Percentiles rank a stretch among this genome's conserved stretches.
Conservation (phyloP, 1,140 invertebrate species). For the Drosophila nannoptera region DNA sequence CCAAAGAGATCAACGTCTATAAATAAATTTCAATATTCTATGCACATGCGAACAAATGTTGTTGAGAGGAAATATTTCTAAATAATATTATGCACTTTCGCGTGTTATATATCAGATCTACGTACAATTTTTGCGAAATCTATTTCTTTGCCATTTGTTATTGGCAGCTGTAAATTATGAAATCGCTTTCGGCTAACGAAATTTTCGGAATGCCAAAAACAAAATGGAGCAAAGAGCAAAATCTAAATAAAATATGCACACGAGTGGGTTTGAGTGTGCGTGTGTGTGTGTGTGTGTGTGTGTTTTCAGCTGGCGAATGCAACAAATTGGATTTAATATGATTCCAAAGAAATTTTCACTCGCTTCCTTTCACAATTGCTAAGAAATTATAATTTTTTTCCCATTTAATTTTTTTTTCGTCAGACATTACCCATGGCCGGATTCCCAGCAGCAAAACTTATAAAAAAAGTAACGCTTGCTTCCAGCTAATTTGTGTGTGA, state of each 20-base stretch:
- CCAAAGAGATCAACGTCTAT: slow-evolving; percentile 48
- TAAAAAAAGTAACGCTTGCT: slow-evolving; percentile 22
- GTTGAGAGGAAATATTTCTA: slow-evolving; percentile 13
- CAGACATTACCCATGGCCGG: slow-evolving; percentile 39
- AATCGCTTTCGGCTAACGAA: slow-evolving; percentile 11
- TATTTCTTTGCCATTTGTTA: slow-evolving; percentile 16
- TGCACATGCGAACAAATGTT: slow-evolving; percentile 16
- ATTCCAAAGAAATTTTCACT: slow-evolving; percentile 31
- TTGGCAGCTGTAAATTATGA: slow-evolving; percentile 38
- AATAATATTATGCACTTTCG: slow-evolving; percentile 25
- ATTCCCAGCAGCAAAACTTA: slow-evolving; percentile 25
- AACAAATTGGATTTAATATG: slow-evolving; percentile 8
- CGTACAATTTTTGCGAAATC: slow-evolving; percentile 7
- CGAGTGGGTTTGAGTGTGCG: no score
- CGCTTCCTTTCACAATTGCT: slow-evolving; percentile 26
- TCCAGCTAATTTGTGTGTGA: slow-evolving; percentile 23
- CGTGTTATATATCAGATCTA: slow-evolving; percentile 8
- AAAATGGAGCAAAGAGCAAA: slow-evolving; percentile 11
- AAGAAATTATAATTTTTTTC: slow-evolving; percentile 17
- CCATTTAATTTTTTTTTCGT: slow-evolving; percentile 21
- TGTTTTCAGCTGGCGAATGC: slow-evolving; percentile 15
- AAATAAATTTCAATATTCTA: slow-evolving; percentile 43
- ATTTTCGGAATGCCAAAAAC: slow-evolving; percentile 12
- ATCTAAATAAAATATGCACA: background rate
- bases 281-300: background rate